phyloP scores from a whole-genome alignment of 2,797 vertebrate genomes.

The Acipenser transmontanus region DNA sequence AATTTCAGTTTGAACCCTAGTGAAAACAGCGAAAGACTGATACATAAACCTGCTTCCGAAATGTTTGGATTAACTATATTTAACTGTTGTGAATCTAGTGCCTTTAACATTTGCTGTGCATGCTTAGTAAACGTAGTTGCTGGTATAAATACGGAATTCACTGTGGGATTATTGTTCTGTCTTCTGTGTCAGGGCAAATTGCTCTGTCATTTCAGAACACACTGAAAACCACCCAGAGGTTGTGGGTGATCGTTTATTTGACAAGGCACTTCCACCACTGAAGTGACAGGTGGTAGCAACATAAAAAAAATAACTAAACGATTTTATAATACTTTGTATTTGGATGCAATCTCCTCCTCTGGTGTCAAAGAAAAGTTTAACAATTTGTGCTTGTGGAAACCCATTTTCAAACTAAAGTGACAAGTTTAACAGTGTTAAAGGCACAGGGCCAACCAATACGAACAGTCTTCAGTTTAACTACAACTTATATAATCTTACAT shows the following conservation, averaged over 20 bases:
- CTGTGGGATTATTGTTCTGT: background rate
- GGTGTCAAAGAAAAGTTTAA: background rate
- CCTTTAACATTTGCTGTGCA: no score
- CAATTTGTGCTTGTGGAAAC: background rate
- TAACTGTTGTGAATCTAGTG: no score
- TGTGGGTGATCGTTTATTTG: background rate
- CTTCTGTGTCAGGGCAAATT: conserved; percentile 3
- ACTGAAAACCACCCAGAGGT: background rate
- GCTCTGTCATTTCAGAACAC: background rate
- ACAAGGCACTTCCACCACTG: background rate
- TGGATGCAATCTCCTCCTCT: background rate
- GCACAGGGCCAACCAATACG: background rate
- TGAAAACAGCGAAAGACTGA: no score
- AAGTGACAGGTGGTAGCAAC: background rate
- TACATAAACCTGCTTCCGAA: no score
- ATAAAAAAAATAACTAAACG: conserved; percentile 1
- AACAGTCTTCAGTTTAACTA: no score
- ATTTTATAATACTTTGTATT: background rate
- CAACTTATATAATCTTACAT: no score
- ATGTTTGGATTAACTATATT: no score
- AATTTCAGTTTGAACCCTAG: no score
- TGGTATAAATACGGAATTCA: conserved; percentile 3
- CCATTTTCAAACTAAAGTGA: background rate
- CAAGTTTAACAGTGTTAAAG: background rate
- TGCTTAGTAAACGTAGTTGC: background rate